These are phyloP conservation scores for Tromatobia lineatoria DNA, from an alignment of 2,888 invertebrate species.

Conservation along the genomic window DNA sequence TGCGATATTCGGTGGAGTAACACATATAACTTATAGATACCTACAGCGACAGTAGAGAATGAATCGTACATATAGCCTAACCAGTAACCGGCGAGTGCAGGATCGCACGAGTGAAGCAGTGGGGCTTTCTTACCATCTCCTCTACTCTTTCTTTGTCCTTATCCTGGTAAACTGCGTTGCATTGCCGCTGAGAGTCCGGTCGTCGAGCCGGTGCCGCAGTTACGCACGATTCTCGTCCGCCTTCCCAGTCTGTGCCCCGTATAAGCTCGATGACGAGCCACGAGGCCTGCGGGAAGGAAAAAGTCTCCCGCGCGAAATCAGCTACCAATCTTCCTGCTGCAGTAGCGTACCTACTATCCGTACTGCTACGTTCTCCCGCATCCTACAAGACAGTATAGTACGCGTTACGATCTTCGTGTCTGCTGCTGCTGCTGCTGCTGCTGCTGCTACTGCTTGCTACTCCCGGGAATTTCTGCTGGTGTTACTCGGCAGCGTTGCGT, in stretches of 20 bases:
- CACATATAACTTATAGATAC: neutral
- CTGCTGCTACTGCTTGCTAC: conserved; percentile 7
- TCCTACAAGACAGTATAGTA: neutral
- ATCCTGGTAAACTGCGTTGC: neutral
- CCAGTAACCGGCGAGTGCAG: neutral
- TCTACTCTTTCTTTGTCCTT: conserved; percentile 46
- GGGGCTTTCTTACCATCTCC: conserved; percentile 24
- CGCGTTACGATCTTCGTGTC: conserved; percentile 12
- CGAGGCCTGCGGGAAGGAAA: conserved; percentile 32
- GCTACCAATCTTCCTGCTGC: conserved; percentile 38
- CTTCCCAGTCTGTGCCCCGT: neutral
- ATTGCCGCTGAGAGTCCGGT: conserved; percentile 10
- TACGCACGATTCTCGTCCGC: conserved; percentile 54
- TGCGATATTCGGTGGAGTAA: too few relatives aligned
- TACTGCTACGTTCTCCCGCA: conserved; percentile 4
- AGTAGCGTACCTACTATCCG: conserved; percentile 37
- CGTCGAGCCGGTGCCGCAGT: conserved; percentile 62
- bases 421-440: conserved; percentile 9
- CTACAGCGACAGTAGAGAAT: too few relatives aligned
- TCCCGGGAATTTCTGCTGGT: neutral
- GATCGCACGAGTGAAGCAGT: conserved; percentile 24
- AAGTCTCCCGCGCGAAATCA: conserved; percentile 26
- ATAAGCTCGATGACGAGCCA: conserved; percentile 18
- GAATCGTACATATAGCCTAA: too few relatives aligned
- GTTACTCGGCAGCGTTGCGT: conserved; percentile 1